These are phyloP conservation scores for Brachypodius melanocephalos DNA, from an alignment of 2,113 vertebrate genomes.

Conservation along the genomic window DNA sequence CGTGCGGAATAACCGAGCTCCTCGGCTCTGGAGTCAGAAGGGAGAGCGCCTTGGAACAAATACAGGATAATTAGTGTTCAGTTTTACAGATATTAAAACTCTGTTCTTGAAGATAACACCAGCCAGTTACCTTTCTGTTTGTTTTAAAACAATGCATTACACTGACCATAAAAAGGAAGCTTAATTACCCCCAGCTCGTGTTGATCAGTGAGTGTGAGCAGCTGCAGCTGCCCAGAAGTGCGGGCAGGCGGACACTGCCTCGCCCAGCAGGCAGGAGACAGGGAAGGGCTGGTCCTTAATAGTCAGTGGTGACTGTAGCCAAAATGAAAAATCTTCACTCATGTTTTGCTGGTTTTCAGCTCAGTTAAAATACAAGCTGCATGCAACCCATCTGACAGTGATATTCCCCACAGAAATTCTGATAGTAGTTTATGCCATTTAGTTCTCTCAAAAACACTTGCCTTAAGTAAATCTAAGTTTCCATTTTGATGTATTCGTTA, in stretches of 20 bases:
- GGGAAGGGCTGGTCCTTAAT: not conserved
- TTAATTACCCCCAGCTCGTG: fast-evolving
- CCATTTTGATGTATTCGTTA: not conserved
- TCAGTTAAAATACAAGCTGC: not conserved
- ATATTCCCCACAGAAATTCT: not conserved
- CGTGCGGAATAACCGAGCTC: not conserved
- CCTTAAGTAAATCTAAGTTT: not conserved
- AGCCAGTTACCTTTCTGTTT: not conserved
- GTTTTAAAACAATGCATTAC: not conserved
- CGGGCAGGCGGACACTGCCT: fast-evolving
- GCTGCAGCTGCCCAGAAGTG: not conserved
- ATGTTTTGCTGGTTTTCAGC: not conserved
- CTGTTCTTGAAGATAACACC: not conserved
- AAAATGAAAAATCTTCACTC: not conserved
- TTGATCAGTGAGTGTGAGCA: too few species aligned
- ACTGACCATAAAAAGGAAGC: not conserved
- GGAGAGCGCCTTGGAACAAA: not conserved
- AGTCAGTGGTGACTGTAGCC: too few species aligned
- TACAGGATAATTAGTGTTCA: not conserved
- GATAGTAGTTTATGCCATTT: not conserved
- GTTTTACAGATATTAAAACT: not conserved
- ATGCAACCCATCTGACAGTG: not conserved
- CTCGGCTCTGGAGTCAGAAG: not conserved
- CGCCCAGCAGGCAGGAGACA: fast-evolving
- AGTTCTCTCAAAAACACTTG: not conserved